phyloP scores from a whole-genome alignment of 2,113 vertebrate species.

The Myiagra hebetior region DNA sequence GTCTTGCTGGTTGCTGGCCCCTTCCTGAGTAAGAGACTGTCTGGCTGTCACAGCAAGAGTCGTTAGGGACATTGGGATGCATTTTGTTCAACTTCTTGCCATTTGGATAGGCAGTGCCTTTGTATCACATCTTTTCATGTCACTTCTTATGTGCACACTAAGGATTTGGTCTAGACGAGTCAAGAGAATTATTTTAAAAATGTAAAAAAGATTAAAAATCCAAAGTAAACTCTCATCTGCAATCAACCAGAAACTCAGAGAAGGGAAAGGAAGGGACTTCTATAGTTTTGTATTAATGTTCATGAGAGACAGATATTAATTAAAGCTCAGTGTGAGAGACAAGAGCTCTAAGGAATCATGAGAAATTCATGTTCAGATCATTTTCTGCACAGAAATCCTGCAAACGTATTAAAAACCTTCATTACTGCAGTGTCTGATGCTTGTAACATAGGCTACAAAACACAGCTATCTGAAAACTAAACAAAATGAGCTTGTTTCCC shows the following conservation, averaged over 20 bases:
- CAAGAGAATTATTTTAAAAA: not conserved
- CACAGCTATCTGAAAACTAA: not conserved
- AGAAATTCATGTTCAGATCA: not conserved
- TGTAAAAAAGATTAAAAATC: not conserved
- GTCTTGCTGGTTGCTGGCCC: not conserved
- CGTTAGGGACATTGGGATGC: not conserved
- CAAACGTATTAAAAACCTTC: not conserved
- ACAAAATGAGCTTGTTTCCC: not conserved
- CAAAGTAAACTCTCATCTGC: not conserved
- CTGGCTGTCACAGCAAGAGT: not conserved
- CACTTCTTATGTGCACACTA: not conserved
- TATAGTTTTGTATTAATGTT: not conserved
- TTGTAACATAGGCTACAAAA: not conserved
- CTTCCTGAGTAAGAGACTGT: not conserved
- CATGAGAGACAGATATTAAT: not conserved
- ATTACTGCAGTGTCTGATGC: not conserved
- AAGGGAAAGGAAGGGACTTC: not conserved
- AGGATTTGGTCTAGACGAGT: not conserved
- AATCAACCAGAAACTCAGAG: not conserved
- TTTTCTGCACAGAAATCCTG: not conserved
- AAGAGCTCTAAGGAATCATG: not conserved
- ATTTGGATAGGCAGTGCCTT: not conserved
- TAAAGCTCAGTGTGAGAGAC: not conserved
- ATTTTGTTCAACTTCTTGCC: not conserved
- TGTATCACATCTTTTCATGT: rapidly evolving